Conservation (phyloP, 1,140 invertebrate species). For the Drosophila mojavensis region DNA sequence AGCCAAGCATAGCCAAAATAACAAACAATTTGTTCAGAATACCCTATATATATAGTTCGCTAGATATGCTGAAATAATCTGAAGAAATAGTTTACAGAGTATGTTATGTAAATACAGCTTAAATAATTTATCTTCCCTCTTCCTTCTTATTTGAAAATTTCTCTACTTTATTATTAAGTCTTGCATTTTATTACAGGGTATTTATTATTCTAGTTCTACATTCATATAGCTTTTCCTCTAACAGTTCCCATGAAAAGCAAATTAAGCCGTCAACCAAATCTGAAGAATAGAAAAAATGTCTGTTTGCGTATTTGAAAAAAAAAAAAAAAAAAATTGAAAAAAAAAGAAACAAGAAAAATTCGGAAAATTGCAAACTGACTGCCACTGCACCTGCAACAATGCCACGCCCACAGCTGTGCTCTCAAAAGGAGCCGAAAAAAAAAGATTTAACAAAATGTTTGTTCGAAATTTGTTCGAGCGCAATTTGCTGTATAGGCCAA, state of each 20-base stretch:
- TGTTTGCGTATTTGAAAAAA: slow-evolving; percentile 21
- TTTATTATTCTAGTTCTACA: neutral
- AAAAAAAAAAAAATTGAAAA: slow-evolving; percentile 3
- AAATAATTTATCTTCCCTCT: neutral
- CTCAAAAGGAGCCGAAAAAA: slow-evolving; percentile 6
- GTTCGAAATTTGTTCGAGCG: slow-evolving; percentile 63
- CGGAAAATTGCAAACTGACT: slow-evolving; percentile 47
- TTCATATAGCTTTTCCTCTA: neutral
- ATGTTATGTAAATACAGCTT: neutral
- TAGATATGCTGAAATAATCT: neutral
- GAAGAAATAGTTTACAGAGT: neutral
- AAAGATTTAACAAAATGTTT: slow-evolving; percentile 62
- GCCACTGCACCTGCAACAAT: slow-evolving; percentile 60
- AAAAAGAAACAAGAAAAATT: neutral
- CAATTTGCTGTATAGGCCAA: slow-evolving; percentile 27
- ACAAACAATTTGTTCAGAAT: slow-evolving; percentile 19
- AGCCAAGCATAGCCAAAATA: slow-evolving; percentile 49
- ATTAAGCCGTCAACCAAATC: slow-evolving; percentile 67
- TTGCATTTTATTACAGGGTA: neutral
- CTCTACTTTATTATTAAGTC: neutral
- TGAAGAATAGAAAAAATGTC: slow-evolving; percentile 51
- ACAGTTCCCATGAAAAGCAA: slow-evolving; percentile 65
- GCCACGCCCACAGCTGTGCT: slow-evolving; percentile 24
- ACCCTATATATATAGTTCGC: neutral
- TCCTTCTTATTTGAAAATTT: neutral